phyloP scores from a whole-genome alignment of 92 coral and sea anemone species.

The Zoanthus solanderi region DNA sequence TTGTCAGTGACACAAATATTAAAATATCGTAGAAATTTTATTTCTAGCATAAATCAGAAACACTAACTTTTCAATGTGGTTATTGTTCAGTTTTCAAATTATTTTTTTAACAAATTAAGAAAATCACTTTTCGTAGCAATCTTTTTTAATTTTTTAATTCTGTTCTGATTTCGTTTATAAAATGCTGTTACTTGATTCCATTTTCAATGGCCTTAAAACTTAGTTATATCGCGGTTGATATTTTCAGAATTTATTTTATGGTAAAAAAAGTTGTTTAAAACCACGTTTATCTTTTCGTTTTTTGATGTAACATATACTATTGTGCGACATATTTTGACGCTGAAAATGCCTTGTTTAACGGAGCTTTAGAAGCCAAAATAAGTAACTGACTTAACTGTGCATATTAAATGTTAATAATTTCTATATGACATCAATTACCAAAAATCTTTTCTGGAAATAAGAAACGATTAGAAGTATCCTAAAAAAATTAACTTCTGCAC shows the following conservation, averaged over 20 bases:
- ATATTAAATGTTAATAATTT: slow-evolving; percentile 67
- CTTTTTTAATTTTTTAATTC: background rate
- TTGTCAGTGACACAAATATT: background rate
- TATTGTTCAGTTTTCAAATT: background rate
- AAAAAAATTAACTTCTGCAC: slow-evolving; percentile 48
- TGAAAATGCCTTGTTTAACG: background rate
- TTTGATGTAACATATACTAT: background rate
- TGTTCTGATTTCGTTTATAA: background rate
- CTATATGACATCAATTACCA: slow-evolving; percentile 67
- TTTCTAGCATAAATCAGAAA: background rate
- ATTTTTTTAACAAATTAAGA: background rate
- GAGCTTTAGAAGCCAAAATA: background rate
- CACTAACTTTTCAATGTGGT: background rate
- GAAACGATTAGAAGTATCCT: slow-evolving; percentile 8
- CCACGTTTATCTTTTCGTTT: background rate
- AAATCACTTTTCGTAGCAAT: background rate
- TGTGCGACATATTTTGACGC: background rate
- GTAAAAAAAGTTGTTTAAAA: background rate
- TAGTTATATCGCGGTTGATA: background rate
- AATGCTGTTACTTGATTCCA: background rate
- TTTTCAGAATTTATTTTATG: background rate
- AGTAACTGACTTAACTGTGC: background rate
- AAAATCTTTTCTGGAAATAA: slow-evolving; percentile 52
- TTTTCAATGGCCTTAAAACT: background rate
- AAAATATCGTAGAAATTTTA: background rate